Conservation (phyloP, 2,888 invertebrate species). For the Danaus chrysippus region DNA sequence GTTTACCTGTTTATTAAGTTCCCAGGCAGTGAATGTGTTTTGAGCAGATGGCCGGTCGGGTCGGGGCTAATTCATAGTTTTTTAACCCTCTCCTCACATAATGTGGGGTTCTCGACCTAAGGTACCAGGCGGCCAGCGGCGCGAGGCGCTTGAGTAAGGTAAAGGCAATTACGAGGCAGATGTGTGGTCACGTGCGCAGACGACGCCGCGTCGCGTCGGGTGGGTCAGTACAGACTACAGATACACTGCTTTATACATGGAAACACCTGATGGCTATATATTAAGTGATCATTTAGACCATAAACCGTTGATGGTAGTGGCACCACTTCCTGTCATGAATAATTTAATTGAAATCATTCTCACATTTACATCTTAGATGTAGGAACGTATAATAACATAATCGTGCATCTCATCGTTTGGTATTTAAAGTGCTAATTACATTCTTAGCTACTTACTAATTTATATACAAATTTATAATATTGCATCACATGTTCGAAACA, state of each 20-base stretch:
- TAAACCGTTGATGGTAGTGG: background rate
- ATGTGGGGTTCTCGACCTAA: constrained; percentile 22
- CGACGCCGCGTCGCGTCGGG: constrained; percentile 31
- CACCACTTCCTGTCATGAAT: background rate
- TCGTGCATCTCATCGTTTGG: too few species aligned
- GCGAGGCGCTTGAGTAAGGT: constrained; percentile 41
- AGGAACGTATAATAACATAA: too few species aligned
- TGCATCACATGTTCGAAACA: too few species aligned
- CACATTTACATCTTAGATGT: too few species aligned
- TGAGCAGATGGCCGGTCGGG: constrained; percentile 1
- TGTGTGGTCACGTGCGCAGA: constrained; percentile 57
- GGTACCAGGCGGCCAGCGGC: constrained; percentile 38
- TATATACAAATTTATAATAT: too few species aligned
- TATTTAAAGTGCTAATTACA: too few species aligned
- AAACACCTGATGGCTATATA: constrained; percentile 17
- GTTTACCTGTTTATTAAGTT: constrained; percentile 5
- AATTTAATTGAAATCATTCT: too few species aligned
- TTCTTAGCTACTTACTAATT: too few species aligned
- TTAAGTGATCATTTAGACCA: constrained; percentile 1
- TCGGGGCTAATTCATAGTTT: constrained; percentile 5
- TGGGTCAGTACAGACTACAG: constrained; percentile 31
- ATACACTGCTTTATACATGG: constrained; percentile 2
- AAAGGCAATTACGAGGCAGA: constrained; percentile 56
- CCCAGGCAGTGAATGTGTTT: background rate
- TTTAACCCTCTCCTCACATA: constrained; percentile 10